A percentile compares a stretch with the other conserved stretches of the same genome.
Conservation (phyloP, 2,888 invertebrate genomes). For the Drosophila differens region DNA sequence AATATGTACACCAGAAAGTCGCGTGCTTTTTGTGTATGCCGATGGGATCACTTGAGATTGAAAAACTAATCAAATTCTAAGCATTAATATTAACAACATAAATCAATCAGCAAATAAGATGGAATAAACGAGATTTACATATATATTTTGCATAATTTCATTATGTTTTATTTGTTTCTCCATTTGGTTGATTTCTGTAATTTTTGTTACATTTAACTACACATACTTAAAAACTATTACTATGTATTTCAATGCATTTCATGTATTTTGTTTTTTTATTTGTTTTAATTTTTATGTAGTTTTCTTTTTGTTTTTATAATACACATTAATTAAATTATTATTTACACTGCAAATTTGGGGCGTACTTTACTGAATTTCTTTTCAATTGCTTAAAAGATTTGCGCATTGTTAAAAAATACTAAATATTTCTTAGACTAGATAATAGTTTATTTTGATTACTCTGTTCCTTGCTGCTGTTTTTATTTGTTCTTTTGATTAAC, state of each 20-base stretch:
- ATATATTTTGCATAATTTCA: conserved; percentile 76
- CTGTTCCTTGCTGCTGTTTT: conserved; percentile 50
- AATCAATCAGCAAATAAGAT: not conserved
- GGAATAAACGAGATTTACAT: not conserved
- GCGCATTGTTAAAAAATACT: conserved; percentile 36
- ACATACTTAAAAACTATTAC: conserved; percentile 77
- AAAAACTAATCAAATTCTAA: conserved; percentile 52
- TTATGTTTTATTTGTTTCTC: conserved; percentile 77
- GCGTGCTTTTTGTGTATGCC: conserved; percentile 34
- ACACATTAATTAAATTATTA: conserved; percentile 54
- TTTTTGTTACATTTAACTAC: conserved; percentile 83
- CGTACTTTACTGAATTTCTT: conserved; percentile 4
- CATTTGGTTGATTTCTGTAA: conserved; percentile 55
- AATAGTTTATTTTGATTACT: conserved; percentile 78
- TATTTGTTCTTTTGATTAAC: conserved; percentile 44
- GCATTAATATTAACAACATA: conserved; percentile 24
- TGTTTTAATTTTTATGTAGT: conserved; percentile 1
- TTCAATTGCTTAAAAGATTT: conserved; percentile 11
- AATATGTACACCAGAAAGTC: conserved; percentile 44
- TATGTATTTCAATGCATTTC: conserved; percentile 45
- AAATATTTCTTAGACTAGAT: conserved; percentile 58
- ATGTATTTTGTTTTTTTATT: conserved; percentile 21
- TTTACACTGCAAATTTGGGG: conserved; percentile 48
- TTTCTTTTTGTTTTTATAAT: conserved; percentile 29
- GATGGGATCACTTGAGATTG: conserved; percentile 42